phyloP scores from a whole-genome alignment of 2,797 vertebrate species.

The Cuniculus paca region DNA sequence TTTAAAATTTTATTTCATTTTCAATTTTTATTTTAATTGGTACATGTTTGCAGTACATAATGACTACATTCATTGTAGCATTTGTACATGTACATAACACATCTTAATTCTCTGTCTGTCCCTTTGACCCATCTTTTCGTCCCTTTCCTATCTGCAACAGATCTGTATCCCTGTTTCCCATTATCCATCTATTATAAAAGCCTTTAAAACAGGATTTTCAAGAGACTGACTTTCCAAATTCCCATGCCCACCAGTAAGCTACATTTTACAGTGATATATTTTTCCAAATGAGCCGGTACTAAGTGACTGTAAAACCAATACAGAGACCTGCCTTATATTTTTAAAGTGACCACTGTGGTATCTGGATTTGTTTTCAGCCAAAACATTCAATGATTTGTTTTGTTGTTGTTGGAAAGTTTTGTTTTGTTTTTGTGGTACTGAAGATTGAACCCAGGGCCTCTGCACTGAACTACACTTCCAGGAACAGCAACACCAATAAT shows the following conservation, averaged over 20 bases:
- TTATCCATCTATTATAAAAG: not conserved
- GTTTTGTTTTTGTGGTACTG: not conserved
- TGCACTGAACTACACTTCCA: not conserved
- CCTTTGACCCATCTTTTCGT: not conserved
- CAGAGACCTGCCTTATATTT: not conserved
- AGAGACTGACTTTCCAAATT: not conserved
- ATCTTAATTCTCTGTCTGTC: not conserved
- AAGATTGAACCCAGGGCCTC: not conserved
- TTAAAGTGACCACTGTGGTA: not conserved
- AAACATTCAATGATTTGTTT: conserved; percentile 30
- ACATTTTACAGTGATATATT: not conserved
- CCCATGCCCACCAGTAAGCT: not conserved
- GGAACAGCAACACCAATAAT: conserved; percentile 65
- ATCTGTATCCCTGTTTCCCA: not conserved
- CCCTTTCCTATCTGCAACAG: not conserved
- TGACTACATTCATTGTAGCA: not conserved
- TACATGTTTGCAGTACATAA: not conserved
- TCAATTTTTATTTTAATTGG: not conserved
- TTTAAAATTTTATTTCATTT: conserved; percentile 15
- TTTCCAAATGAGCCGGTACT: conserved; percentile 15
- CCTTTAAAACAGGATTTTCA: conserved; percentile 13
- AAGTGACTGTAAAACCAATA: conserved; percentile 5
- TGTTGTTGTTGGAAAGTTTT: not conserved
- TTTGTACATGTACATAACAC: not conserved
- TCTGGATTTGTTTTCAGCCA: conserved; percentile 8